Conservation (phyloP, 2,888 invertebrate species). For the Apoderus coryli region DNA sequence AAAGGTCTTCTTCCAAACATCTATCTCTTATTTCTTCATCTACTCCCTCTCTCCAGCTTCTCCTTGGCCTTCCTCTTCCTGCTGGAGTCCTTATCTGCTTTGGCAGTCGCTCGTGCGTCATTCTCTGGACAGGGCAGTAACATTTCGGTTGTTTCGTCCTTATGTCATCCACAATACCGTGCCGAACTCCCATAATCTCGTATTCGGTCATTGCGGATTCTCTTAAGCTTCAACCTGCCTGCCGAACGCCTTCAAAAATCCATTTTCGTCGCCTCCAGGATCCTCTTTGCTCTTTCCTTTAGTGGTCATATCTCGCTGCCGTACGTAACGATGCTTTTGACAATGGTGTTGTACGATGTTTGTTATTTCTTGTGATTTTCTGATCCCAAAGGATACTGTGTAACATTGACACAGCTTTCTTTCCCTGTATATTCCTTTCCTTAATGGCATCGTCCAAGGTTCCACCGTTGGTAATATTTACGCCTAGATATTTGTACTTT, state of each 20-base stretch:
- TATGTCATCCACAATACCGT: no score
- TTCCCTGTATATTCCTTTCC: no score
- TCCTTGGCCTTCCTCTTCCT: slow-evolving; percentile 12
- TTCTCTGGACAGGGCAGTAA: slow-evolving; percentile 12
- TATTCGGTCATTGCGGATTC: slow-evolving; percentile 12
- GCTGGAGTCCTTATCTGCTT: slow-evolving; percentile 11
- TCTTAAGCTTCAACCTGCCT: slow-evolving; percentile 13
- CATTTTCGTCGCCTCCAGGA: slow-evolving; percentile 10
- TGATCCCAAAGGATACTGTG: slow-evolving; percentile 15
- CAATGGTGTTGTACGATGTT: slow-evolving; percentile 13
- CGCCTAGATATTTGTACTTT: no score
- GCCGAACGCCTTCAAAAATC: slow-evolving; percentile 9
- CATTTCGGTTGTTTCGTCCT: slow-evolving; percentile 12
- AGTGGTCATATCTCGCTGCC: slow-evolving; percentile 14
- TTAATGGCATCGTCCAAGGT: no score
- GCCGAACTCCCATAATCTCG: slow-evolving; percentile 14
- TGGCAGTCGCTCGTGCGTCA: slow-evolving; percentile 11
- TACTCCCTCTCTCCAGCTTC: slow-evolving; percentile 8
- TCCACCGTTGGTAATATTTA: no score
- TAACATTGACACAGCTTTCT: no score
- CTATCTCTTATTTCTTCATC: background rate
- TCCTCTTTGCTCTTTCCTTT: slow-evolving; percentile 12
- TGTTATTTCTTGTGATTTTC: slow-evolving; percentile 11
- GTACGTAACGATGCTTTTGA: slow-evolving; percentile 15
- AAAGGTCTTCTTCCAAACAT: background rate